Conservation (phyloP, 2,888 invertebrate genomes). For the Stictocephala bisonia region DNA sequence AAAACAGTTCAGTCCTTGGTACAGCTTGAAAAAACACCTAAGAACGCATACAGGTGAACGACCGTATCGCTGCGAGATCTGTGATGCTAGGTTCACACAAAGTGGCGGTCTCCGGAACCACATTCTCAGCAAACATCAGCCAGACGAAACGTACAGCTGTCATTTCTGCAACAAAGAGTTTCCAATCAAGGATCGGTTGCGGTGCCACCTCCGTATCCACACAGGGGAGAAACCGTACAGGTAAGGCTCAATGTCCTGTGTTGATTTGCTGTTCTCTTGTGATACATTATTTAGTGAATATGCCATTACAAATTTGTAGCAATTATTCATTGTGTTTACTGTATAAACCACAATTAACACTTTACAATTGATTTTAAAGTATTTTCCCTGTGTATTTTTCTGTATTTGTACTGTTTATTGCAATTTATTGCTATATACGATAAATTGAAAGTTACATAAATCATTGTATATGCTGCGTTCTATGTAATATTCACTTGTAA, state of each 20-base stretch:
- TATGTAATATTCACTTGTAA: too few relatives aligned
- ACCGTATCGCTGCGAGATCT: conserved; percentile 72
- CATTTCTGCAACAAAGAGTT: conserved; percentile 81
- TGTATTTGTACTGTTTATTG: too few relatives aligned
- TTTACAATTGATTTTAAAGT: too few relatives aligned
- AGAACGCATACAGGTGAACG: conserved; percentile 74
- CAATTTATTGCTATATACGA: too few relatives aligned
- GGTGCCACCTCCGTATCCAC: conserved; percentile 79
- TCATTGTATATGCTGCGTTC: too few relatives aligned
- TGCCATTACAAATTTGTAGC: too few relatives aligned
- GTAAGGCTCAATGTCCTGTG: conserved; percentile 43
- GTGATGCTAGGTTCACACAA: conserved; percentile 74
- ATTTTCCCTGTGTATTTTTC: too few relatives aligned
- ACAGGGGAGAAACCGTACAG: conserved; percentile 77
- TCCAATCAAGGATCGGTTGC: conserved; percentile 78
- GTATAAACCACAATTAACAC: too few relatives aligned
- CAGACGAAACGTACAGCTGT: conserved; percentile 71
- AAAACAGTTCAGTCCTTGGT: conserved; percentile 73
- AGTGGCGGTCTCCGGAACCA: conserved; percentile 75
- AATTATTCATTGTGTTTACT: too few relatives aligned
- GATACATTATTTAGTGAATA: too few relatives aligned
- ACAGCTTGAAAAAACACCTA: conserved; percentile 75
- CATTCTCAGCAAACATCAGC: conserved; percentile 69
- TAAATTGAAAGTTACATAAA: too few relatives aligned
- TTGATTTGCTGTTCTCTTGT: background rate